phyloP scores from a whole-genome alignment of 2,797 vertebrate species.

The Pyrocephalus nanus region DNA sequence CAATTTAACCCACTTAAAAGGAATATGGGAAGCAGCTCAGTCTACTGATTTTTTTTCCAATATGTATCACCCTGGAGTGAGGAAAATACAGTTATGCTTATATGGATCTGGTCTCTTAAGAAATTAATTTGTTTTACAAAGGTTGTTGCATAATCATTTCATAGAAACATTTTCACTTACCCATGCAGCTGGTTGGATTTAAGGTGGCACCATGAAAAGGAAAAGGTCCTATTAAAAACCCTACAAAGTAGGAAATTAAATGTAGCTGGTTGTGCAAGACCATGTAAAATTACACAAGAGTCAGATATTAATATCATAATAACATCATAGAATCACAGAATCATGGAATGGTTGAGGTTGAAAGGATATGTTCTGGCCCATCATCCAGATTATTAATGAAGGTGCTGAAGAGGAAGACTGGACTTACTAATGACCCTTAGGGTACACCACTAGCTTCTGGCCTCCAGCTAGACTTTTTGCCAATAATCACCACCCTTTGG shows the following conservation, averaged over 20 bases:
- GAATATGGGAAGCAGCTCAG: neutral
- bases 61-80: neutral
- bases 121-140: neutral
- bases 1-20: neutral
- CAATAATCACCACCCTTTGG: neutral
- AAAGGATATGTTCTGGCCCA: neutral
- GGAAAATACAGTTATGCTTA: neutral
- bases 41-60: neutral
- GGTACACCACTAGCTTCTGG: neutral
- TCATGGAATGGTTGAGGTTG: neutral
- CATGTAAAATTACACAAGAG: neutral
- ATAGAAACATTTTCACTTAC: neutral
- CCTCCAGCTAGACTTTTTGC: neutral
- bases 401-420: neutral
- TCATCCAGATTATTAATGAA: neutral
- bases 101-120: neutral
- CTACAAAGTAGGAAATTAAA: neutral
- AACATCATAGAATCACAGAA: neutral
- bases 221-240: neutral
- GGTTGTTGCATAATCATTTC: neutral
- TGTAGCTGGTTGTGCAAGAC: neutral
- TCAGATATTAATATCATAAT: neutral
- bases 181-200: neutral
- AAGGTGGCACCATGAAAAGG: neutral
- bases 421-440: neutral